These are phyloP conservation scores for Rhagoletis zephyria DNA, from an alignment of 1,140 invertebrate genomes.

Conservation along the genomic window DNA sequence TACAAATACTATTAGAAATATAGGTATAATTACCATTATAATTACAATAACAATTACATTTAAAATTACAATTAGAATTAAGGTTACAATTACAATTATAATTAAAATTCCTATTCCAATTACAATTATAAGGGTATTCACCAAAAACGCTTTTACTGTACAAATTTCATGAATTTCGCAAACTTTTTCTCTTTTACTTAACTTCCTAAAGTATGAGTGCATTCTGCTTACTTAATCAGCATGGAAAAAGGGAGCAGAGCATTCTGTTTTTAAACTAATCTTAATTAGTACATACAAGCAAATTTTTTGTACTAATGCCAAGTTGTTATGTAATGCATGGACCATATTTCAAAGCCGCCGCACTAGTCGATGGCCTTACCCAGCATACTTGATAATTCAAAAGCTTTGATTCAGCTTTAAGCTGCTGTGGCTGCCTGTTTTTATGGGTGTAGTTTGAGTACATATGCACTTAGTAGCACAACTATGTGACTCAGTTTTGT, in stretches of 20 bases:
- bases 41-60: not conserved
- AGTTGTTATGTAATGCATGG: no score
- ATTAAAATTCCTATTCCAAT: not conserved
- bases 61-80: not conserved
- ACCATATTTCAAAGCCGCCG: not conserved
- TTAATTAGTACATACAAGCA: constrained; percentile 10
- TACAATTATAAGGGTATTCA: not conserved
- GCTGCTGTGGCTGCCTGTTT: not conserved
- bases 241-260: not conserved
- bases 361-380: not conserved
- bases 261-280: not conserved
- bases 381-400: not conserved
- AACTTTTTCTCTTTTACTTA: no score
- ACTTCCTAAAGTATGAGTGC: no score
- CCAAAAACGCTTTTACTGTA: no score
- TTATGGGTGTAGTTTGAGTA: not conserved
- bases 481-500: not conserved
- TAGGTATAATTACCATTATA: not conserved
- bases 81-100: not conserved
- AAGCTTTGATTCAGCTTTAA: not conserved
- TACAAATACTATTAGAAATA: not conserved
- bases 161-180: no score
- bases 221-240: no score
- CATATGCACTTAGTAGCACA: not conserved
- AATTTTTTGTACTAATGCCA: not conserved